Conservation (phyloP, 53 echinoderm and acorn worm genomes). For the Zoroaster sp. region DNA sequence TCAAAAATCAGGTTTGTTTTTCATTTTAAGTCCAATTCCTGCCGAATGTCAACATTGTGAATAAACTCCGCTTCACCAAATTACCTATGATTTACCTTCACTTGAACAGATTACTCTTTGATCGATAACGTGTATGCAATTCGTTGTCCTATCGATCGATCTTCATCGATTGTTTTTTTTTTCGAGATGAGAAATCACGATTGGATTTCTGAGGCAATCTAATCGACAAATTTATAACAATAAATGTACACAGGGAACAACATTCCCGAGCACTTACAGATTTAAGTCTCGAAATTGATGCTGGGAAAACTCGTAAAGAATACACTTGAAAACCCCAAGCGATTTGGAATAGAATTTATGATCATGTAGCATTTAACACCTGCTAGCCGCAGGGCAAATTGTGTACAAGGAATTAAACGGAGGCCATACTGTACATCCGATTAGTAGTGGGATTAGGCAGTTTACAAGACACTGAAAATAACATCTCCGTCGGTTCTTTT, state of each 20-base stretch:
- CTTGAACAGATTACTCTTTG: too few species aligned
- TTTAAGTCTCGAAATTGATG: background rate
- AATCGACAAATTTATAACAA: background rate
- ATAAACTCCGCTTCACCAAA: too few species aligned
- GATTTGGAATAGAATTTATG: background rate
- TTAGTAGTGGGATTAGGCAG: background rate
- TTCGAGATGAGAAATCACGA: background rate
- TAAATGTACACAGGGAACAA: background rate
- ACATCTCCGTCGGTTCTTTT: background rate
- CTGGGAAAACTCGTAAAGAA: background rate
- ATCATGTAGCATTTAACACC: background rate
- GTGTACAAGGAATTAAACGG: background rate
- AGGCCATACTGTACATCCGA: background rate
- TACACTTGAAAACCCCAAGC: background rate
- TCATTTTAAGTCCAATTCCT: too few species aligned
- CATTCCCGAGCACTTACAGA: background rate
- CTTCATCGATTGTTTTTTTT: background rate
- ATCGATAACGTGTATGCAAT: too few species aligned
- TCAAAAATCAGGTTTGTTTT: too few species aligned
- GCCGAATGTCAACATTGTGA: too few species aligned
- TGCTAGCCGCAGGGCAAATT: background rate
- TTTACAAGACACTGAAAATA: background rate
- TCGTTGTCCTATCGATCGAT: background rate
- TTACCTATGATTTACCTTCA: too few species aligned
- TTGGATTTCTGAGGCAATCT: background rate